These are phyloP conservation scores for Chrysemys picta DNA, from an alignment of 2,113 vertebrate species.

Conservation along the genomic window DNA sequence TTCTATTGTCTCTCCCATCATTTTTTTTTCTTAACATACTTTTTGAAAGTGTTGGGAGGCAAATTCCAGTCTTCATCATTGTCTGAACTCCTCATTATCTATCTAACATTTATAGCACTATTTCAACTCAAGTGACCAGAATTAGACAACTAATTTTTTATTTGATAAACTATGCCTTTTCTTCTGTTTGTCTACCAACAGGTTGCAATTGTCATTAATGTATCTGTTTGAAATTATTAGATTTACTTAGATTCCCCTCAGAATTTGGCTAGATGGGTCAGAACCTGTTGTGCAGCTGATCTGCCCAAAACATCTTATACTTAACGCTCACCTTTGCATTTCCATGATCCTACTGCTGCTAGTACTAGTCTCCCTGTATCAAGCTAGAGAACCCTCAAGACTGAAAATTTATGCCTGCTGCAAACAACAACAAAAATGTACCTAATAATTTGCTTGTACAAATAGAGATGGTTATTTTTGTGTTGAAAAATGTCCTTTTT, in stretches of 20 bases:
- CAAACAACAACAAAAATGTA: not conserved
- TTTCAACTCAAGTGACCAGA: not conserved
- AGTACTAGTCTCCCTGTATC: not conserved
- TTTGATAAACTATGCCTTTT: not conserved
- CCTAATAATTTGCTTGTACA: not conserved
- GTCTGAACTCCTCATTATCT: not conserved
- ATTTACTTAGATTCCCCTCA: not conserved
- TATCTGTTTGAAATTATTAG: slow-evolving; percentile 16
- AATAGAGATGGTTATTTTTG: not conserved
- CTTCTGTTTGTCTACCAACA: not conserved
- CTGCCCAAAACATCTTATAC: not conserved
- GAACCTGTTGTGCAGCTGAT: not conserved
- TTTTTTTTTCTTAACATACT: slow-evolving; percentile 4
- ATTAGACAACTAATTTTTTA: not conserved
- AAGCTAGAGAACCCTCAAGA: not conserved
- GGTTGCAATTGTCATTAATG: accelerated
- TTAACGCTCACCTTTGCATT: not conserved
- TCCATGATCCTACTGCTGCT: not conserved
- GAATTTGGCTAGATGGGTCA: slow-evolving; percentile 14
- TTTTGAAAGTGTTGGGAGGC: slow-evolving; percentile 3
- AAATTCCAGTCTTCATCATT: not conserved
- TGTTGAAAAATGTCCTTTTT: not conserved
- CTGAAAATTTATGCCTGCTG: not conserved
- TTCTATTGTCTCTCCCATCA: not conserved
- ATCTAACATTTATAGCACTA: not conserved